Base-by-base conservation (phyloP, 2,113 vertebrate species). In the Myotis lucifugus region DNA sequence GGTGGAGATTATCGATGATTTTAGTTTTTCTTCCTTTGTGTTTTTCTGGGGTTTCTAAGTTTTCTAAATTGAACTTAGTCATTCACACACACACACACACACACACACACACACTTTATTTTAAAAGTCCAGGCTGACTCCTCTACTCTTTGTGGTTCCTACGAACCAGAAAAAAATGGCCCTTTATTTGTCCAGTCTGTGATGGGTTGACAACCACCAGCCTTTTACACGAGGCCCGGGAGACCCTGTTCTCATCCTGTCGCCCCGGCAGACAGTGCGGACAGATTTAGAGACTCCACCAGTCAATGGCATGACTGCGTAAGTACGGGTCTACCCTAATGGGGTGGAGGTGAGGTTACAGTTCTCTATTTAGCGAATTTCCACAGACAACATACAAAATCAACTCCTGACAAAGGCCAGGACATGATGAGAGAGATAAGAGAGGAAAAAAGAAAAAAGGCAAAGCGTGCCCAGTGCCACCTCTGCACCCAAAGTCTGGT, bases 131-230 rank as follows among this genome's bases (percentile, higher is more conserved):
- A 40, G 2, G 6, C 72, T 86, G 90, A 93, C 70, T 94, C 87
- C 74, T 86, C 78, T 0, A n/a, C 67, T 46, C 73, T 79, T 89
- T 59, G 14, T 0, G 0, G 85, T 2, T 7, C 74, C 52, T 73
- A 73, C 9, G 69, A 96, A 81, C 81, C 76, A 83, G 97, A 84
- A 84, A 79, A 78, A 78, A 86, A 32, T 2, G 66, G 56, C 42
- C 90, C 97, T 94, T 82, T 27, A 48, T 29, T 11, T 42, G 9
- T 66, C 29, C 40, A 2, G 0, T 32, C 10, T 23, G 90, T 0
- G 74, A 94, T 2, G 12, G n/a, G 59, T 9, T n/a, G 91, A 0
- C 8, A 37, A 74, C 50, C 81, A 12, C 82, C 7, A 17, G 88
- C 37, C 42, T 73, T 27, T 8, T 2, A 34, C 25, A 32, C 0